Evolutionary conservation across 2,797 vertebrate genomes (phyloP), one percentile per base, ranked within the genome.

Genomic region (Gymnodraco acuticeps): DNA sequence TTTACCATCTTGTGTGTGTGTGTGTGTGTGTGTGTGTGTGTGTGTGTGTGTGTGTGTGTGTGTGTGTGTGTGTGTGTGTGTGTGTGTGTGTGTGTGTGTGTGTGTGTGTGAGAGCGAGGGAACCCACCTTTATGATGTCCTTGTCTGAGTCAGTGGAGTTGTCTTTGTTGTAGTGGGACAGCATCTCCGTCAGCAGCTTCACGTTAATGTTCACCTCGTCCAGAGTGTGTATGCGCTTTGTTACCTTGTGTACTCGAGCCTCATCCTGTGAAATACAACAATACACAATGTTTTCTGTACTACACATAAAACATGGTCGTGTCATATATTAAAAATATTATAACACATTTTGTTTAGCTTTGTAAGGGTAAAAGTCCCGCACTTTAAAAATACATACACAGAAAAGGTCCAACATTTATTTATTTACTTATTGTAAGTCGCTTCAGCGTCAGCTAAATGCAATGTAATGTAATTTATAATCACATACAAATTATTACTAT

Each of bases 161-260:
- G 47, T 98, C 96, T 52, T 90, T 96, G 83, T 95, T 95, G 77
- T 97, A 99, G 79, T 99, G 97, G 17, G 95, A 91, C 88, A 99
- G 72, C 98, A 99, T 99, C 91, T 99, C 98, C 0, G 95, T 94
- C 75, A 99, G 94, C 75, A 99, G 92, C 91, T 96, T 98, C 63
- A 98, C 98, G 0, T 98, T 99, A 89, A 97, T 98, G 85, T 94
- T 96, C 1, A 99, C 97, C 77, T 99, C 98, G 85, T 99, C 98
- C 89, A 99, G 86, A 0, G 96, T 97, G 91, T 98, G 94, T 42
- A 96, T 80, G 4, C 97, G 96, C 84, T 96, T 97, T 0, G 95
- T 96, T n/a, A 96, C 95, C 74, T 97, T 98, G 64, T 98, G 97
- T 87, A 97, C 97, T 0, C 98, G 95, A 0, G 94, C 98, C 75